phyloP scores from a whole-genome alignment of 2,797 vertebrate genomes.

The Triplophysa bombifrons region DNA sequence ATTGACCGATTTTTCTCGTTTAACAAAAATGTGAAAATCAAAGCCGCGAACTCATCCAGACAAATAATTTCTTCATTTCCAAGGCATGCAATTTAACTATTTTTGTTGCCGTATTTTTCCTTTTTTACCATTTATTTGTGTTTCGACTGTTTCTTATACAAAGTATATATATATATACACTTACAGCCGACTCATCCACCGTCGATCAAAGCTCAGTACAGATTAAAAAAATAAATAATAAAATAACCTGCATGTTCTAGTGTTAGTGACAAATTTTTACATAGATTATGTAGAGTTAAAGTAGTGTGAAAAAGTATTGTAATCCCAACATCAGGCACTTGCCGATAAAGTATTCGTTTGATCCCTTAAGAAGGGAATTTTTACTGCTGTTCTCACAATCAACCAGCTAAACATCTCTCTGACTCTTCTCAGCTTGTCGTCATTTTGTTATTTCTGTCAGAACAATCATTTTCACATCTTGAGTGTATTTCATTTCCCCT shows the following conservation, averaged over 20 bases:
- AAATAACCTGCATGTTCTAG: conserved; percentile 96
- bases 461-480: conserved; percentile 55
- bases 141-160: conserved; percentile 82
- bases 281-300: conserved; percentile 95
- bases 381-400: conserved; percentile 93
- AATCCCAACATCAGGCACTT: conserved; percentile 93
- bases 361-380: conserved; percentile 82
- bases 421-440: conserved; percentile 87
- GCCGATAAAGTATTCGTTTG: conserved; percentile 88
- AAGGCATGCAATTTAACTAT: conserved; percentile 77
- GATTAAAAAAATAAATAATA: conserved; percentile 59
- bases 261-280: conserved; percentile 98
- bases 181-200: conserved; percentile 79
- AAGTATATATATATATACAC: conserved; percentile 88
- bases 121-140: conserved; percentile 72
- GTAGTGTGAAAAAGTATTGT: conserved; percentile 95
- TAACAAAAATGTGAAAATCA: conserved; percentile 58
- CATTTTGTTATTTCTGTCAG: conserved; percentile 51
- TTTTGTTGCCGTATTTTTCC: conserved; percentile 61
- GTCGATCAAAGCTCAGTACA: conserved; percentile 83
- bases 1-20: conserved; percentile 10
- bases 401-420: conserved; percentile 88
- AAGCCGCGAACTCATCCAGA: conserved; percentile 76
- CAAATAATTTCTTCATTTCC: conserved; percentile 80
- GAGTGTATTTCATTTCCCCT: conserved; percentile 75